Evolutionary conservation across 1,140 invertebrate genomes (phyloP).

Genomic region (Akabosia matsudoensis): DNA sequence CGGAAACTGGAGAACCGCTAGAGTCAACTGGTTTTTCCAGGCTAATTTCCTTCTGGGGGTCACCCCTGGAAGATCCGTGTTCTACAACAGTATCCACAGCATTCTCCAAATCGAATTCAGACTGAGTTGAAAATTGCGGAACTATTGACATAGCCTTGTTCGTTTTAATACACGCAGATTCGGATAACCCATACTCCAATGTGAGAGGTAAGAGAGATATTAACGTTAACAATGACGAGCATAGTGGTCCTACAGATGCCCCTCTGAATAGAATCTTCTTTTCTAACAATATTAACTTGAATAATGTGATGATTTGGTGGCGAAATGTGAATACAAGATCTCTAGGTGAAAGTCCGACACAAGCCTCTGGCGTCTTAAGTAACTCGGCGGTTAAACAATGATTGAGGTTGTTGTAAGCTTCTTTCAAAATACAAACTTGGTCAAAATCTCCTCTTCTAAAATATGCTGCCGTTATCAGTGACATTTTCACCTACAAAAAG

Average conservation of each 20-base stretch:
- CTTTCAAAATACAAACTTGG: slow-evolving; percentile 81
- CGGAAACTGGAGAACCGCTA: neutral
- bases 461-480: slow-evolving; percentile 93
- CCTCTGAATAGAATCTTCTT: slow-evolving; percentile 88
- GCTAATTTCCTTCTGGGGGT: neutral
- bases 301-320: slow-evolving; percentile 87
- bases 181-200: slow-evolving; percentile 79
- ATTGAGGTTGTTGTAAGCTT: slow-evolving; percentile 90
- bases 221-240: slow-evolving; percentile 79
- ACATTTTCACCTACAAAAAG: slow-evolving; percentile 69
- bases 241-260: slow-evolving; percentile 85
- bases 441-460: slow-evolving; percentile 93
- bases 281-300: slow-evolving; percentile 89
- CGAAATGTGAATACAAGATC: slow-evolving; percentile 81
- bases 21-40: slow-evolving; percentile 15
- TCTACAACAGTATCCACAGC: neutral
- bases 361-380: slow-evolving; percentile 67
- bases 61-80: neutral
- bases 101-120: slow-evolving; percentile 32
- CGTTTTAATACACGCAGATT: slow-evolving; percentile 73
- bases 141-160: slow-evolving; percentile 76
- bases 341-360: slow-evolving; percentile 74
- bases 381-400: slow-evolving; percentile 68
- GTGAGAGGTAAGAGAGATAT: slow-evolving; percentile 86
- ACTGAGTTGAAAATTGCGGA: slow-evolving; percentile 54